Base-by-base conservation (phyloP, 1,140 invertebrate species). In the Drosophila pseudoananassae region DNA sequence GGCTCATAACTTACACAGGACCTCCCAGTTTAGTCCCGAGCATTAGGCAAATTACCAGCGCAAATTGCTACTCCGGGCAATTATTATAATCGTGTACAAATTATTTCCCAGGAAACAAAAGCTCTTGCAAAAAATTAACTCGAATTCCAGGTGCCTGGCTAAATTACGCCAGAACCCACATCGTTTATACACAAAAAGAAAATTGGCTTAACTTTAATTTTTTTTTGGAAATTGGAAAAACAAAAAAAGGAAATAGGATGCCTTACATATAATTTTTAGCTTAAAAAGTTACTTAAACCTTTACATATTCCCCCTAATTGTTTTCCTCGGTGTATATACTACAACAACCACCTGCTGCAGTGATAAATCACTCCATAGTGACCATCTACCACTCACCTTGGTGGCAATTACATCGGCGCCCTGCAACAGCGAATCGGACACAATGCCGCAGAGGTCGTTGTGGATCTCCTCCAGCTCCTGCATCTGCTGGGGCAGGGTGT, bases 391-490 rank as follows among this genome's bases (percentile, higher is more conserved):
- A 93, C 93, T 94, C 94, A 97, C 96, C 94, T 96, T 97, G 60
- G 94, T 94, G 23, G 95, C 94, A 66, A 98, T 94, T 70, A 97
- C 94, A 92, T 97, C 95, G 60, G 96, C 95, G 74, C 95, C 96
- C 91, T 96, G 95, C 74, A 96, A 93, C 90, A 98, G 94, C 15
- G 96, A 95, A 57, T 97, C 96, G 78, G 96, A 94, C 65, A 98
- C 93, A 52, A 95, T 96, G 77, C 94, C 94, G 92, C 95, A 97
- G 25, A 97, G 94, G 90, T 98, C 96, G 33, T 94, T 94, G 92
- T 97, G 96, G 74, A 97, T 96, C 87, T 97, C 96, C 92, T 98
- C 97, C 75, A 98, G 92, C 93, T 98, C 97, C 94, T 97, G 95
- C 76, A 97, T 92, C 66, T 97, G 93, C 65, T 95, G 94, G 7